Evolutionary conservation across 2,113 vertebrate species (phyloP), one percentile per base, ranked within the genome.

Genomic region (Glaucidium brasilianum): DNA sequence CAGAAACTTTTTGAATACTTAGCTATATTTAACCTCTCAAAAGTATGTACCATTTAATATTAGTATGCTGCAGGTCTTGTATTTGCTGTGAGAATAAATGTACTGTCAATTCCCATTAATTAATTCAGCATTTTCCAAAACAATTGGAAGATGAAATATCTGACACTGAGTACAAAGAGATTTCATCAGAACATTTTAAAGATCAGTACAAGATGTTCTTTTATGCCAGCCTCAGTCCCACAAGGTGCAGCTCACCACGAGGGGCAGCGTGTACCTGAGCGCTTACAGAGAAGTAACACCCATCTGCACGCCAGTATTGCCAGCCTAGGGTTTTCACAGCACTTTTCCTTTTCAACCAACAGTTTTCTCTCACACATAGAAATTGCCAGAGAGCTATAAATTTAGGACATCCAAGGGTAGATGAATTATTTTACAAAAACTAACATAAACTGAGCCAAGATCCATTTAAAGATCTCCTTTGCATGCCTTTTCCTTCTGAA

Each of bases 181-280:
- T 50, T 56, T 68, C 60, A 39, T 29, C 39, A 26, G 16, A 50
- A 35, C 6, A 39, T 22, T 66, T 2, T 35, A 47, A 83, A 64
- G 37, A 67, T 32, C 43, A 12, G 37, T 67, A 68, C 60, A 25
- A n/a, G 58, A 50, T 19, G 35, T 45, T 58, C 71, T 27, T 55
- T 23, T 17, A 18, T 0, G 6, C 18, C 73, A 50, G 12, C 19
- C 37, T 27, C 56, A 17, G 23, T 9, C 30, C 29, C 58, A 19
- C 19, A 9, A 12, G 4, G 7, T 1, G 12, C 52, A 12, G 59
- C 27, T 53, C 47, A 56, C n/a, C n/a, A 22, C 41, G 45, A 64
- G 32, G 58, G n/a, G 26, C 26, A 15, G 60, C 0, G 9, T 1
- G 1, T 15, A 63, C 2, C 2, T 34, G 47, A 35, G 29, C 4